A percentile compares a stretch with the other conserved stretches of the same genome.
These are phyloP conservation scores for Maylandia zebra DNA, from an alignment of 2,113 vertebrate genomes.

Conservation along the genomic window DNA sequence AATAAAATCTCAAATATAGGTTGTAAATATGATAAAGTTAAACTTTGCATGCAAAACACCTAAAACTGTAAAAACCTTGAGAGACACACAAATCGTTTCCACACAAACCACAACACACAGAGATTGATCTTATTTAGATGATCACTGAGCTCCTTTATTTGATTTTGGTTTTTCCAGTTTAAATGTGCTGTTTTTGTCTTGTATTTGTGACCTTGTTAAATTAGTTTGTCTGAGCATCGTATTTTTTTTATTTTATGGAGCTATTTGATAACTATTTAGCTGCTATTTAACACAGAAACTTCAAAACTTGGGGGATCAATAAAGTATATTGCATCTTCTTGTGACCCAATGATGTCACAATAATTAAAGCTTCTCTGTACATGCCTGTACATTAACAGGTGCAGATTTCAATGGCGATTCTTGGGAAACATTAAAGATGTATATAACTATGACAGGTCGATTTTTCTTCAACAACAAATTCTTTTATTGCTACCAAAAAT, in stretches of 20 bases:
- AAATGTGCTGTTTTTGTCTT: neutral
- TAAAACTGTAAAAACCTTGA: neutral
- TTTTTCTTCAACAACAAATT: neutral
- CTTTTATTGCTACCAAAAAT: neutral
- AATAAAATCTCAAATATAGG: neutral
- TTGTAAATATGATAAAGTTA: neutral
- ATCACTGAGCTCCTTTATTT: neutral
- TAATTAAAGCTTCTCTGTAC: neutral
- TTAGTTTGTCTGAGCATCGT: neutral
- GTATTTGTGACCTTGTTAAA: neutral
- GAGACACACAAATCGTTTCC: neutral
- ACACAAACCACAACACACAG: neutral
- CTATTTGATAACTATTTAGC: neutral
- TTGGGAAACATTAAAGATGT: neutral
- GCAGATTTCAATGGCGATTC: neutral
- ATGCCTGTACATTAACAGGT: rapidly evolving
- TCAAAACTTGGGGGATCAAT: rapidly evolving
- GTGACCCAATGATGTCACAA: neutral
- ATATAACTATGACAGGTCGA: rapidly evolving
- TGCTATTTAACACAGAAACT: neutral
- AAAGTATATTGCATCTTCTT: neutral
- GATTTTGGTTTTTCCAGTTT: neutral
- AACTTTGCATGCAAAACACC: neutral
- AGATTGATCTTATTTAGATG: neutral
- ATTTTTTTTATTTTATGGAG: neutral